Base-by-base conservation (phyloP, 2,113 vertebrate species). In the Helogale parvula region DNA sequence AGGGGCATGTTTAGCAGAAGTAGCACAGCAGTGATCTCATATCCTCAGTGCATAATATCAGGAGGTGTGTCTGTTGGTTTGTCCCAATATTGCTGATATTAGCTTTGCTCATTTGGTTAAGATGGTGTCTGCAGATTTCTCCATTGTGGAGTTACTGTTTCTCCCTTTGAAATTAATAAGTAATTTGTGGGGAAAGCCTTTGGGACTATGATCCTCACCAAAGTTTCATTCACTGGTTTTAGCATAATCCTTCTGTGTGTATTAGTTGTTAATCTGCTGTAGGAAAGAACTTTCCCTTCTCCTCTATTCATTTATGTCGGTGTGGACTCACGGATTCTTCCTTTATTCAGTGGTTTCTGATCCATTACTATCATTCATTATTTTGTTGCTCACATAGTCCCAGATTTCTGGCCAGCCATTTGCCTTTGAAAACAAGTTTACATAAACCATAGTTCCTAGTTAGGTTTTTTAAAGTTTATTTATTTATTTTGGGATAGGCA, bases 361-460 rank as follows among this genome's bases (percentile, higher is more conserved):
- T n/a, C 63, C 54, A 83, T 79, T 52, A 15, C 41, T 76, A 2
- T n/a, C 25, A n/a, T 65, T 54, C 5, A 69, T 84, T 80, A 76
- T 68, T 90, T 33, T 79, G 47, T 68, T 41, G 2, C 27, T 52
- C 23, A 81, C 21, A 35, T 50, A 74, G 19, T 74, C 54, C 52
- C 45, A 83, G 87, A n/a, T 69, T 86, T 96, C 80, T 89, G 60
- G 52, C 85, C 33, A 84, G 47, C 57, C 68, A 8, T 86, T 92
- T 47, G 60, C 38, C 74, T 95, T 27, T 27, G 9, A 94, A 95
- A 94, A 79, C 33, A 89, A 87, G 81, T 87, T 94, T 52, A 79
- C 63, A 31, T n/a, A 54, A 95, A 72, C 54, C 5, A 21, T 63
- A 19, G 7, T 89, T 45, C 66, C 41, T 35, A 68, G 35, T 29